Percentiles rank a stretch among this genome's conserved stretches.
Conservation (phyloP, 2,888 invertebrate species). For the Drosophila subquinaria region DNA sequence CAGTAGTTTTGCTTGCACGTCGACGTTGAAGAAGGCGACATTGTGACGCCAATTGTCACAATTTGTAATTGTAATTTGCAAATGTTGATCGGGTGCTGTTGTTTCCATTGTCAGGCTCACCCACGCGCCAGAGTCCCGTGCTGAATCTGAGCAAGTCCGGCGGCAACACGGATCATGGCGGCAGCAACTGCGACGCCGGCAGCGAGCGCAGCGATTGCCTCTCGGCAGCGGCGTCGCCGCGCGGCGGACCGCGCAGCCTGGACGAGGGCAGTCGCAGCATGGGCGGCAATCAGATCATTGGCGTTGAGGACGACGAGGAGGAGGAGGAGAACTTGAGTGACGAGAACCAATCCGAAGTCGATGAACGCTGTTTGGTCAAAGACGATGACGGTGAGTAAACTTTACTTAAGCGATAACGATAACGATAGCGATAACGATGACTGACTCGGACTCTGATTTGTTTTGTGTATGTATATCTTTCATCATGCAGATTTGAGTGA, state of each 20-base stretch:
- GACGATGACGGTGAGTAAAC: conserved; percentile 87
- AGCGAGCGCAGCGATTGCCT: conserved; percentile 88
- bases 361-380: conserved; percentile 87
- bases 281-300: conserved; percentile 74
- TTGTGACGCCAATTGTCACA: too few relatives aligned
- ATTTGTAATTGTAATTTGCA: neutral
- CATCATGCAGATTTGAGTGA: conserved; percentile 82
- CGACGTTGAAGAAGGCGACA: too few relatives aligned
- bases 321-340: conserved; percentile 94
- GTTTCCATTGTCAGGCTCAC: conserved; percentile 87
- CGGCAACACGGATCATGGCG: conserved; percentile 90
- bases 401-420: conserved; percentile 50
- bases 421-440: conserved; percentile 26
- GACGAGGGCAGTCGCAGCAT: conserved; percentile 77
- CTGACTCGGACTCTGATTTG: conserved; percentile 18
- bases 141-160: conserved; percentile 96
- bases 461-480: conserved; percentile 7
- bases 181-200: conserved; percentile 88
- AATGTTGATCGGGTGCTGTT: conserved; percentile 3
- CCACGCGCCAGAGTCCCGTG: conserved; percentile 96
- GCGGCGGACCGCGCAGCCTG: conserved; percentile 78
- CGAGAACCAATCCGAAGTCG: conserved; percentile 94
- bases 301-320: conserved; percentile 79
- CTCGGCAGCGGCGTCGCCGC: conserved; percentile 88
- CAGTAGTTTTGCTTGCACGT: too few relatives aligned